Base-by-base conservation (phyloP, 2,113 vertebrate genomes). In the Sinosuthora webbiana region DNA sequence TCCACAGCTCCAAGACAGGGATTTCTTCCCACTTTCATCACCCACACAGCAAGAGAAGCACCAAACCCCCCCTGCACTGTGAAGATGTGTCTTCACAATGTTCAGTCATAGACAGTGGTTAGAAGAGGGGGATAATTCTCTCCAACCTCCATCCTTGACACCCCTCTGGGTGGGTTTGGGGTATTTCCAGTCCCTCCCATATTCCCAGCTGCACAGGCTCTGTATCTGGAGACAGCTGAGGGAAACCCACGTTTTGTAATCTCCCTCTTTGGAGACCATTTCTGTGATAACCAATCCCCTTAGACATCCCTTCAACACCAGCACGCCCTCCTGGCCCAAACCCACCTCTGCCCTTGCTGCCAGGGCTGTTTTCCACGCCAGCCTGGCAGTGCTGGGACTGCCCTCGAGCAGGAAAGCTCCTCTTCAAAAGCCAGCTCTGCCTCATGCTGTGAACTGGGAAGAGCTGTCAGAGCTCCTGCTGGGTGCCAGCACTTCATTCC, bases 1-100 rank as follows among this genome's bases (percentile, higher is more conserved):
- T 68, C 42, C 31, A n/a, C 1, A 1, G 49, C 53, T 68, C 69
- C 2, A 8, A 25, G 44, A 42, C 2, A 1, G 14, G 49, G 28
- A 45, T 50, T 73, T 69, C 59, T 68, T 70, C 60, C 41, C 15
- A 11, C 13, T 79, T 79, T 7, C 7, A 39, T 62, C 52, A 71
- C 9, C 17, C 27, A 11, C 17, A 31, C 37, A 76, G n/a, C 73
- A 57, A 80, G 37, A 52, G 52, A 10, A 67, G 50, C 23, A 39
- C 41, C 2, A 2, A 70, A 9, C 3, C 1, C 23, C 4, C 3
- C 42, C 7, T n/a, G 19, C 17, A n/a, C 37, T 39, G 37, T 39
- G 37, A 39, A 39, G 15, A n/a, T 7, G 0, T 28, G 41, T 57
- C 39, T 62, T 83, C 47, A 37, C 37, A 28, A 15, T 4, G n/a